A percentile compares a stretch with the other conserved stretches of the same genome.
phyloP scores from a whole-genome alignment of 2,888 invertebrate species.

The Ditula angustiorana region DNA sequence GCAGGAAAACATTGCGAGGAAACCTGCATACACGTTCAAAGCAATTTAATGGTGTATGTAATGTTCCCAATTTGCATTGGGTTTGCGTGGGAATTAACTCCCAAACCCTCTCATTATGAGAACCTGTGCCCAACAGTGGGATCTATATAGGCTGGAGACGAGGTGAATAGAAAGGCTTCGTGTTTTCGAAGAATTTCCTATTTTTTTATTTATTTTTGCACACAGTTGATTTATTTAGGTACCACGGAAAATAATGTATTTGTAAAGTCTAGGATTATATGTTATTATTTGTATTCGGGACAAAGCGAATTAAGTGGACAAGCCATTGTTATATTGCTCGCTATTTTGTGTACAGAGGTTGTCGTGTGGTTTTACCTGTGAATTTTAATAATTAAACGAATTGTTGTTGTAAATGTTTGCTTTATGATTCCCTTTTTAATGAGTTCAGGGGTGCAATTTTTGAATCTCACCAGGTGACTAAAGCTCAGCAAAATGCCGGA shows the following conservation, averaged over 20 bases:
- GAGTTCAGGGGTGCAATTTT: too few species aligned
- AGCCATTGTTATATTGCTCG: constrained; percentile 33
- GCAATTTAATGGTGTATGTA: too few species aligned
- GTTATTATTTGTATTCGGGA: not conserved
- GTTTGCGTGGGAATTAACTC: too few species aligned
- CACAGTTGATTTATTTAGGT: not conserved
- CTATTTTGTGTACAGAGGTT: constrained; percentile 62
- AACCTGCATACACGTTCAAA: too few species aligned
- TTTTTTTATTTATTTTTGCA: not conserved
- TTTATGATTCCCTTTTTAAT: not conserved
- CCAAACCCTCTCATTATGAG: too few species aligned
- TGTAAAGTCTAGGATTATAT: not conserved
- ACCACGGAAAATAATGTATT: not conserved
- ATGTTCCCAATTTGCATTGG: too few species aligned
- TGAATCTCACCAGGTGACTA: too few species aligned
- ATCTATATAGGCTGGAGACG: too few species aligned
- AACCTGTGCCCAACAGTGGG: too few species aligned
- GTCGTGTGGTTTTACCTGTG: constrained; percentile 54
- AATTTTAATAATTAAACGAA: constrained; percentile 58
- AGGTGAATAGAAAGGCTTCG: too few species aligned
- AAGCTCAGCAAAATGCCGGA: too few species aligned
- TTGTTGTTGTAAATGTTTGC: not conserved
- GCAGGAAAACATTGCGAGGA: too few species aligned
- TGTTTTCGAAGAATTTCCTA: not conserved
- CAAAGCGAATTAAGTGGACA: not conserved